Percentiles rank a stretch among this genome's conserved stretches.
These are phyloP conservation scores for Cydia splendana DNA, from an alignment of 1,140 invertebrate species.

Conservation along the genomic window DNA sequence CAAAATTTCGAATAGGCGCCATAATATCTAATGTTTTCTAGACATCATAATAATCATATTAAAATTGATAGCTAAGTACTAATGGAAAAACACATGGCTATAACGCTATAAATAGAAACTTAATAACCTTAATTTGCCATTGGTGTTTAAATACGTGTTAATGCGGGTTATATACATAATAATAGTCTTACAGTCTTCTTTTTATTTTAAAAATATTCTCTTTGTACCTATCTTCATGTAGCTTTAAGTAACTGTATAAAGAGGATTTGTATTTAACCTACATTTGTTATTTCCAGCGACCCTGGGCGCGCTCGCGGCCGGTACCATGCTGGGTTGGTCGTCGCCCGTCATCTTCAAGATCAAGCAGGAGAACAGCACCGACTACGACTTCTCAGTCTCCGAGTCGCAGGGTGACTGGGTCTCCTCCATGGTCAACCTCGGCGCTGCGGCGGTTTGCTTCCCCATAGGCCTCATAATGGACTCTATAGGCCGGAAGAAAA, in stretches of 20 bases:
- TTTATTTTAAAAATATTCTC: not conserved
- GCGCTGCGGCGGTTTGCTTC: constrained; percentile 86
- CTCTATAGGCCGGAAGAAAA: constrained; percentile 85
- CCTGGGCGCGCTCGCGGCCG: constrained; percentile 80
- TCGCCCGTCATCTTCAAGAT: constrained; percentile 84
- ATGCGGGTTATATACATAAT: not conserved
- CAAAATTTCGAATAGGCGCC: too few species aligned
- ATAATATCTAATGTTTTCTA: too few species aligned
- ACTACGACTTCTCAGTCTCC: constrained; percentile 80
- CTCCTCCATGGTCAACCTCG: constrained; percentile 85
- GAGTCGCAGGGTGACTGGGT: constrained; percentile 85
- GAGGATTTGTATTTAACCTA: constrained; percentile 27
- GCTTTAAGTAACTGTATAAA: not conserved
- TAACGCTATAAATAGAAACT: too few species aligned
- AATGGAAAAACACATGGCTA: too few species aligned
- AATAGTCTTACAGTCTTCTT: not conserved
- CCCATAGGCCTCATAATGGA: constrained; percentile 88
- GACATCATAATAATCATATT: too few species aligned
- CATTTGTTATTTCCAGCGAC: constrained; percentile 73
- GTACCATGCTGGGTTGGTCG: constrained; percentile 87
- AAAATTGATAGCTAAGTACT: too few species aligned
- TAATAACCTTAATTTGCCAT: not conserved
- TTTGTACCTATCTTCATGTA: not conserved
- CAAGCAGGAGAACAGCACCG: constrained; percentile 61
- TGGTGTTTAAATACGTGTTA: constrained; percentile 16